Base-by-base conservation (phyloP, 1,140 invertebrate species). In the Lasaia peninsularis region DNA sequence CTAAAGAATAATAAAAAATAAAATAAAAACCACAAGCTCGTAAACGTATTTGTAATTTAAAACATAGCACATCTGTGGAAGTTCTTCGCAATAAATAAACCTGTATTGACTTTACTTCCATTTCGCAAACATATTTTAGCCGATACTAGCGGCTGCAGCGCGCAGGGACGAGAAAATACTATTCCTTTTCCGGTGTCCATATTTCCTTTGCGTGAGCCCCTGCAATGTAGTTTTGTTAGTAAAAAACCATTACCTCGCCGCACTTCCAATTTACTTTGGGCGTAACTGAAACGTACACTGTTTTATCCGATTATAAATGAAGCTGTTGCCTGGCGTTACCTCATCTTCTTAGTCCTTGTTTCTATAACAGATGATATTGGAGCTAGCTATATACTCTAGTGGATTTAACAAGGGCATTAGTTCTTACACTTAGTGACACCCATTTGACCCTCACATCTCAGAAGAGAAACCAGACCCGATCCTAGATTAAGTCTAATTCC, bases 181-280 rank as follows among this genome's bases (percentile, higher is more conserved):
- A 32, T 56, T 56, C 37, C 18, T 16, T 18, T 56, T 24, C 20
- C 21, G 31, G 37, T 56, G 56, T 61, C 58, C 40, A 60, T 58
- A 33, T 59, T 64, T 65, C 32, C 32, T 56, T 53, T 65, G 14
- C 51, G 56, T 52, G 12, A 35, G 52, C 54, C 54, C 54, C 35
- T 53, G 34, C 37, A 50, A 16, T 48, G 28, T 34, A 49, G 55
- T 57, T 62, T 57, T 57, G 44, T 62, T 57, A 28, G 32, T 34
- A 9, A 49, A 52, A 62, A 57, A 53, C 60, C 35, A 61, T 52
- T 56, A 28, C 18, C 18, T 52, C 20, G 18, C 33, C 54, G 50
- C 54, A 52, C 32, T 54, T 28, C 31, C 37, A 40, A 24, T 18
- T 52, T 37, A 40, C 24, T 56, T 44, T 24, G 8, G 31, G 14